Evolutionary conservation across 1,140 invertebrate genomes (phyloP), one percentile per base, ranked within the genome.

Genomic region (Anoplolepis gracilipes): DNA sequence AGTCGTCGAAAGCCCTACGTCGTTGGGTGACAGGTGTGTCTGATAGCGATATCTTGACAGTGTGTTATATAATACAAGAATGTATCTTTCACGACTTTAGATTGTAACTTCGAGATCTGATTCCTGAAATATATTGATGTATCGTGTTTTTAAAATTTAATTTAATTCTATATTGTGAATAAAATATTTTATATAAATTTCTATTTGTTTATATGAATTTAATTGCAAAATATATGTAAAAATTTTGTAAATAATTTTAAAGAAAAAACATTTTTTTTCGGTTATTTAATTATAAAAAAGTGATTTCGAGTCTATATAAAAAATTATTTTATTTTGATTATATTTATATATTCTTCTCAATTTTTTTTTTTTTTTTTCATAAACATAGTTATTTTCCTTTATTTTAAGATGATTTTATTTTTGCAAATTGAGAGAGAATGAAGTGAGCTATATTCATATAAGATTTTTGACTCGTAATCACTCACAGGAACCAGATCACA

Each of bases 21-120:
- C 73, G 10, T 16, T 61, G 65, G 73, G 87, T 79, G 87, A 85
- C 81, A 88, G 86, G 30, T 59, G 30, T 59, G 55, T 57, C 28
- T 64, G 87, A 88, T 88, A 88, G 87, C 87, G 82, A 81, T 84
- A 84, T 78, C 46, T 55, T 53, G 33, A 28, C n/a, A 53, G 46
- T 25, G 11, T 72, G 42, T 81, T 59, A 81, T 46, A 53, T 82
- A 82, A 82, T 72, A 82, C 25, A 59, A 7, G 36, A 36, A 49
- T 16, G 46, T 49, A 49, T 33, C 3, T 61, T 13, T 5, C 6
- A 13, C 25, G 36, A 42, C 49, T 22, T 59, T 82, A 33, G 10
- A n/a, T 39, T 11, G 30, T 67, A 78, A 67, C 33, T 22, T 39
- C 49, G 30, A 6, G n/a, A 55, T 79, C 22, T 33, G 64, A 79